Percentiles rank a stretch among this genome's conserved stretches.
Conservation (phyloP, 1,140 invertebrate species). For the Rhyacophila brunnea region DNA sequence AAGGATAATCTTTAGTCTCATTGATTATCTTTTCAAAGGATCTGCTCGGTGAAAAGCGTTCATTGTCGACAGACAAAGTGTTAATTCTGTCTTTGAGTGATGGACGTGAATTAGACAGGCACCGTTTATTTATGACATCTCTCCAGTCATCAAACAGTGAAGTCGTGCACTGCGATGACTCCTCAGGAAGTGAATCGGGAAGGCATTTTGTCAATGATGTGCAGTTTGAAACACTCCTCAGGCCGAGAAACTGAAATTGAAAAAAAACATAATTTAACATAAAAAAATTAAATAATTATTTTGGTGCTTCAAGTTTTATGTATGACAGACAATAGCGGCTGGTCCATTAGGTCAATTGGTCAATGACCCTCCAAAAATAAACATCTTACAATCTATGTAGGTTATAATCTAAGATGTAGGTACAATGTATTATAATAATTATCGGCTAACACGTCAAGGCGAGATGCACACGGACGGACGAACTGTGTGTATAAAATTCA, state of each 20-base stretch:
- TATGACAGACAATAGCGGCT: neutral
- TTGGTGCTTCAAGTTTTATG: neutral
- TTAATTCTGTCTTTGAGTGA: neutral
- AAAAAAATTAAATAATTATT: too few species aligned
- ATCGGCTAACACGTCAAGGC: too few species aligned
- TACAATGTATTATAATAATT: too few species aligned
- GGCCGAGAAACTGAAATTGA: conserved; percentile 19
- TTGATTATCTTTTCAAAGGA: too few species aligned
- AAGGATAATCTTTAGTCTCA: too few species aligned
- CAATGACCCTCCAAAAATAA: too few species aligned
- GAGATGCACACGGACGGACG: too few species aligned
- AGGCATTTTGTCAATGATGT: conserved; percentile 1
- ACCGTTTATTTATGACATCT: conserved; percentile 21
- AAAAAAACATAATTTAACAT: neutral
- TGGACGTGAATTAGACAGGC: neutral
- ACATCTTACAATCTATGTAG: too few species aligned
- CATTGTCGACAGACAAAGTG: neutral
- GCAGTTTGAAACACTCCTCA: conserved; percentile 12
- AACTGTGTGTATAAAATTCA: too few species aligned
- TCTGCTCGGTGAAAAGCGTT: neutral
- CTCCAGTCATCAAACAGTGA: conserved; percentile 21
- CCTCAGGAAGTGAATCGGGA: neutral
- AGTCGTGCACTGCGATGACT: neutral
- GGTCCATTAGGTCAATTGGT: too few species aligned
- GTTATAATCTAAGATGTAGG: too few species aligned